Base-by-base conservation (phyloP, 2,888 invertebrate species). In the Leistus spinibarbis region DNA sequence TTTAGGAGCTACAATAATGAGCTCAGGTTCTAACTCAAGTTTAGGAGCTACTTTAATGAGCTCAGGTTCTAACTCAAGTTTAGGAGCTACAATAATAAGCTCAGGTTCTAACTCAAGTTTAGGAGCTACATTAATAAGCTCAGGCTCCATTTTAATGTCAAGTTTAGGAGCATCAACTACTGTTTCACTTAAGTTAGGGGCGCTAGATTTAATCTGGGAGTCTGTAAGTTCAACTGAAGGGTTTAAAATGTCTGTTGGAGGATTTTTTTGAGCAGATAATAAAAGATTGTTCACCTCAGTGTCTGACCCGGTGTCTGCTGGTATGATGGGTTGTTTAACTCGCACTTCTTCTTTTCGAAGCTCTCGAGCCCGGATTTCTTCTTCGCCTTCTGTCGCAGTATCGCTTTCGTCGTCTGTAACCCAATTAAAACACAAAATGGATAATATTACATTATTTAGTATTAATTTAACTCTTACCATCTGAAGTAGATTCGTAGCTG, bases 331-430 rank as follows among this genome's bases (percentile, higher is more conserved):
- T 69, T 91, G 90, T 81, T 90, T 88, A 70, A 91, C 86, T 80
- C 90, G 89, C 27, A 92, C 91, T 86, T 92, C 92, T 82, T 90
- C 90, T 79, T 90, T 90, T 53, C 92, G 87, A 78, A 91, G 83
- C 81, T 91, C 92, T 23, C 91, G 87, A 9, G 91, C 92, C 65
- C 89, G 88, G 23, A 90, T 89, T 79, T 92, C 92, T 69, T 90
- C 90, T 84, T 92, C 92, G 9, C 91, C 91, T 84, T 92, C 92
- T 0, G 92, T 92, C 54, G 91, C 91, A n/a, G 92, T 92, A 74
- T 91, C 91, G 77, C 89, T 89, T 77, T 90, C 89, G 78, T 90
- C 90, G 82, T 90, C 92, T 88, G 86, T 70, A 53, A n/a, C n/a
- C n/a, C n/a, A 40, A 40, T 40, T 40, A 13, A 5, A 10, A 40